phyloP scores from a whole-genome alignment of 2,888 invertebrate genomes.

The Mylabris sibirica region DNA sequence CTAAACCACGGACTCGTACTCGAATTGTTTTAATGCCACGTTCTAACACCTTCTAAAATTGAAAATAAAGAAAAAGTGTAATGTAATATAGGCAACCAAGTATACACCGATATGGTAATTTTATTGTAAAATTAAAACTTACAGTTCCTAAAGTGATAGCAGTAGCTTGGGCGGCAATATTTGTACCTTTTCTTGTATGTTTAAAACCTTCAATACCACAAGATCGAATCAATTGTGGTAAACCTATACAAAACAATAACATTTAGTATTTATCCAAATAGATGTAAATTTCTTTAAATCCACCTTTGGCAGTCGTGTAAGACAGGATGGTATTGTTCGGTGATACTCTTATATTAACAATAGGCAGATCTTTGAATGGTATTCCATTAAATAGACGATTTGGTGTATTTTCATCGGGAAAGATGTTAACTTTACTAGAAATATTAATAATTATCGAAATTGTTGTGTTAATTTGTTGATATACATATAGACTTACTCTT shows the following conservation, averaged over 20 bases:
- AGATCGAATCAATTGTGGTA: conserved; percentile 70
- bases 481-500: conserved; percentile 63
- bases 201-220: conserved; percentile 95
- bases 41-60: conserved; percentile 73
- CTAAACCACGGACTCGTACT: conserved; percentile 82
- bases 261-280: conserved; percentile 2
- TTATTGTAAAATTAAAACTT: conserved; percentile 42
- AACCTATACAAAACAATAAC: conserved; percentile 57
- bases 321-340: conserved; percentile 89
- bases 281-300: background rate
- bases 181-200: conserved; percentile 94
- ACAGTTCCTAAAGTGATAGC: conserved; percentile 82
- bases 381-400: conserved; percentile 77
- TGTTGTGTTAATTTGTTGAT: background rate
- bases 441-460: conserved; percentile 25
- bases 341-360: conserved; percentile 82
- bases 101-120: background rate
- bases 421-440: conserved; percentile 73
- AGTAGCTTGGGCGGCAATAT: conserved; percentile 95
- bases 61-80: no score
- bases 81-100: conserved; percentile 14
- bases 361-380: conserved; percentile 80
- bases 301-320: conserved; percentile 75
- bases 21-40: conserved; percentile 78
- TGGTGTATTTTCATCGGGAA: conserved; percentile 78